These are phyloP conservation scores for Oligia fasciuncula DNA, from an alignment of 2,888 invertebrate genomes.

Conservation along the genomic window DNA sequence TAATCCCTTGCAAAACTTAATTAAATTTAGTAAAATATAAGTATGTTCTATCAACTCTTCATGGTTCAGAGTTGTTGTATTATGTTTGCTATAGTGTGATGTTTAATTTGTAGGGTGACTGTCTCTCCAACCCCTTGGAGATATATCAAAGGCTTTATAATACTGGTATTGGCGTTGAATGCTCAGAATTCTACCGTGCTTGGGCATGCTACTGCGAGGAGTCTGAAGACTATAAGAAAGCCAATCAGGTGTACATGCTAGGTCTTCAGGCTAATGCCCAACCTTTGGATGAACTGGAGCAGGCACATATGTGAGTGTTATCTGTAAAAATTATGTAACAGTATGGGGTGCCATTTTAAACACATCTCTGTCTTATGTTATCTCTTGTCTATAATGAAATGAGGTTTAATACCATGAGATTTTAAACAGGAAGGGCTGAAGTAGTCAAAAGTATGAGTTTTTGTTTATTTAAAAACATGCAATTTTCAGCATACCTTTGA, in stretches of 20 bases:
- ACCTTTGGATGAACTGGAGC: conserved; percentile 93
- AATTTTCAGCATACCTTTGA: neutral
- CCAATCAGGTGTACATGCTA: conserved; percentile 94
- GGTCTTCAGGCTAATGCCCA: conserved; percentile 94
- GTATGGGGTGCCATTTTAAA: neutral
- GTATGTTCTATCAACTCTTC: neutral
- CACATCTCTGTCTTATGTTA: neutral
- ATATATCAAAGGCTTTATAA: conserved; percentile 95
- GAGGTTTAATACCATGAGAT: neutral
- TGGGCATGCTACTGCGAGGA: conserved; percentile 97
- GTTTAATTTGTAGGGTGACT: conserved; percentile 91
- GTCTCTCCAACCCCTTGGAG: conserved; percentile 93
- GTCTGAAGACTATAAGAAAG: conserved; percentile 94
- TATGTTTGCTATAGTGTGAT: neutral
- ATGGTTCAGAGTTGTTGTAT: neutral
- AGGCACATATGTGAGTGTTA: conserved; percentile 92
- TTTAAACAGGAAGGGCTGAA: neutral
- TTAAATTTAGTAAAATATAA: neutral
- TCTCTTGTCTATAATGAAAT: neutral
- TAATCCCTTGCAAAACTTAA: neutral
- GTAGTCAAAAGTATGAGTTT: neutral
- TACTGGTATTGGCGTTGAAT: conserved; percentile 94
- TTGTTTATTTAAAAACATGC: neutral
- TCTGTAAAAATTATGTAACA: conserved; percentile 28
- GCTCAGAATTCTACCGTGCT: conserved; percentile 95